Base-by-base conservation (phyloP, 2,797 vertebrate genomes). In the Chiroxiphia lanceolata region DNA sequence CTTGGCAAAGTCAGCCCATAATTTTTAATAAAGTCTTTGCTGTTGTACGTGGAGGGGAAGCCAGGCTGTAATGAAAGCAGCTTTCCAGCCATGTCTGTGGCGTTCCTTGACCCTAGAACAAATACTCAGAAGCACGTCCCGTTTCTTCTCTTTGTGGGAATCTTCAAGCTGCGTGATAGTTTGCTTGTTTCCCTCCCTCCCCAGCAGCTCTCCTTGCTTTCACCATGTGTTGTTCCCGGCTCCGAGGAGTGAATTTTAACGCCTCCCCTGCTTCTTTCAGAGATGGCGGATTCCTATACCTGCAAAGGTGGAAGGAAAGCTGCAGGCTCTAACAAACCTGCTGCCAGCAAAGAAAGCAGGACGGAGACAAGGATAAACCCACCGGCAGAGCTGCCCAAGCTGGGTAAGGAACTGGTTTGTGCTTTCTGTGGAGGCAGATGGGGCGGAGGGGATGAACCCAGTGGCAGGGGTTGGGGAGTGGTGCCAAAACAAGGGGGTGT, bases 241-340 rank as follows among this genome's bases (percentile, higher is more conserved):
- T 76, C 70, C 3, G 0, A 79, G 84, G 68, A 63, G 20, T 81
- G 83, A 89, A 86, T 91, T 69, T 82, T 82, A 83, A 93, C 29
- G 3, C 61, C 36, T 90, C 53, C 78, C 89, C 61, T 91, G 50
- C 91, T 96, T 83, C 50, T 87, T 96, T 51, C 89, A 98, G 98
- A 94, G 67, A 98, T 98, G 98, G 96, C 98, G 25, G 98, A 98
- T 63, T 93, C 98, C 67, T 97, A 96, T 84, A 91, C 97, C 83
- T 96, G 94, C 44, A 97, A 98, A 96, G 96, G 98, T 83, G 97
- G 98, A 95, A 98, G 97, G 93, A 97, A 97, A 51, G 94, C 96
- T 23, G 93, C 97, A 17, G 97, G 97, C 20, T 97, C 97, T 57
- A 96, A 95, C 94, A 98, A 88, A 96, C 95, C 95, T 23, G 29